Evolutionary conservation across 1,140 invertebrate species (phyloP).

Genomic region (Drosophila ananassae): DNA sequence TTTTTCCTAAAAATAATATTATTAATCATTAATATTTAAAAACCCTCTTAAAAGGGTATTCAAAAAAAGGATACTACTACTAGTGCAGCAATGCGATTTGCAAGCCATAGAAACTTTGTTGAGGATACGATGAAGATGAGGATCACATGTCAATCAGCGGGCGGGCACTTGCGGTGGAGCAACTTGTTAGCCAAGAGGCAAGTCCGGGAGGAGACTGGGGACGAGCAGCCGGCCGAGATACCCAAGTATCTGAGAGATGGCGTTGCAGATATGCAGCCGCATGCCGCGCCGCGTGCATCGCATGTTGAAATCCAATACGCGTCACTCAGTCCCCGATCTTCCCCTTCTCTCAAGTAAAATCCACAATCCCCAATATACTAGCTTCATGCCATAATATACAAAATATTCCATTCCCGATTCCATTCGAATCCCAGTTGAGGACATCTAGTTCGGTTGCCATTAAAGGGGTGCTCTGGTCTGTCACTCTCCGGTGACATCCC

Average conservation of each 20-base stretch:
- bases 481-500: slow-evolving; percentile 65
- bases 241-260: slow-evolving; percentile 56
- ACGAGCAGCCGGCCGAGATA: slow-evolving; percentile 6
- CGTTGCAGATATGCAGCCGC: slow-evolving; percentile 77
- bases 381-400: not conserved
- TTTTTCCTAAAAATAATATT: no score
- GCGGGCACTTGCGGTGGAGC: slow-evolving; percentile 43
- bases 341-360: slow-evolving; percentile 2
- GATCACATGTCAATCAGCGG: slow-evolving; percentile 81
- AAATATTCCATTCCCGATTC: slow-evolving; percentile 4
- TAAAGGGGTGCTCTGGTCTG: slow-evolving; percentile 38
- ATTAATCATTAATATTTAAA: no score
- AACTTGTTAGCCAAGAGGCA: slow-evolving; percentile 13
- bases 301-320: slow-evolving; percentile 80
- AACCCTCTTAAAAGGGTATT: slow-evolving; percentile 9
- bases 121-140: slow-evolving; percentile 37
- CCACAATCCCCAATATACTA: not conserved
- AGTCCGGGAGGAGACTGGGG: not conserved
- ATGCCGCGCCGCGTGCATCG: slow-evolving; percentile 73
- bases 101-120: slow-evolving; percentile 51
- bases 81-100: slow-evolving; percentile 14
- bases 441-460: slow-evolving; percentile 46
- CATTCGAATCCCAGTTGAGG: slow-evolving; percentile 32
- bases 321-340: slow-evolving; percentile 46
- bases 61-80: not conserved